Conservation (phyloP, 23 tunicate genomes). For the Halocynthia aurantium region DNA sequence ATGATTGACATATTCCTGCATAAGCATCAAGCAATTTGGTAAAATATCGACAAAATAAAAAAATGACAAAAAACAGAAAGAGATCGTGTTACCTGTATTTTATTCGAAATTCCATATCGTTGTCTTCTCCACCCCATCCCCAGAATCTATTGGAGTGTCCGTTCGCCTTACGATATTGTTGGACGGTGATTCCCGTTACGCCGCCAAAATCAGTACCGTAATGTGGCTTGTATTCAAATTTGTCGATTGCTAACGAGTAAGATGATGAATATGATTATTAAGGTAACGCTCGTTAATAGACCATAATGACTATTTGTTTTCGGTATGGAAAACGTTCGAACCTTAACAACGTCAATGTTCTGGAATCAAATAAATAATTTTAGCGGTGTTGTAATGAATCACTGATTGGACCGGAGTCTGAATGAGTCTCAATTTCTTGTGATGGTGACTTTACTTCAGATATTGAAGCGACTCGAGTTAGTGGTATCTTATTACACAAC, state of each 20-base stretch:
- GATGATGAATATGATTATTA: too few relatives aligned
- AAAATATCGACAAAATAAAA: not conserved
- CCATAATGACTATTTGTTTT: too few relatives aligned
- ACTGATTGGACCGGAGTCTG: too few relatives aligned
- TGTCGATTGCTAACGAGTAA: conserved; percentile 69
- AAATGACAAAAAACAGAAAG: not conserved
- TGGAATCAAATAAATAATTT: too few relatives aligned
- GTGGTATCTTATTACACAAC: too few relatives aligned
- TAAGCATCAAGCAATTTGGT: not conserved
- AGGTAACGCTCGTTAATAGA: too few relatives aligned
- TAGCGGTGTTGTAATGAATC: too few relatives aligned
- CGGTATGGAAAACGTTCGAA: too few relatives aligned
- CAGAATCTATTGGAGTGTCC: conserved; percentile 96
- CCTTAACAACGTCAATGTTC: too few relatives aligned
- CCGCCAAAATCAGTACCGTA: conserved; percentile 96
- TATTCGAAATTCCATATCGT: conserved; percentile 89
- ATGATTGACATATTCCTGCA: conserved; percentile 57
- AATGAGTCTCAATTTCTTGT: too few relatives aligned
- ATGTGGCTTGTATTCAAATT: conserved; percentile 76
- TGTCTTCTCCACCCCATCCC: conserved; percentile 99
- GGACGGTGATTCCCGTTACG: conserved; percentile 75
- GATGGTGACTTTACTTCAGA: too few relatives aligned
- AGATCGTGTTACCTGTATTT: conserved; percentile 24
- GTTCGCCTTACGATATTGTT: conserved; percentile 69
- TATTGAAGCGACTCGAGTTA: too few relatives aligned